A percentile compares a stretch with the other conserved stretches of the same genome.
These are phyloP conservation scores for Xyliphius kryptos DNA, from an alignment of 2,113 vertebrate species.

Conservation along the genomic window DNA sequence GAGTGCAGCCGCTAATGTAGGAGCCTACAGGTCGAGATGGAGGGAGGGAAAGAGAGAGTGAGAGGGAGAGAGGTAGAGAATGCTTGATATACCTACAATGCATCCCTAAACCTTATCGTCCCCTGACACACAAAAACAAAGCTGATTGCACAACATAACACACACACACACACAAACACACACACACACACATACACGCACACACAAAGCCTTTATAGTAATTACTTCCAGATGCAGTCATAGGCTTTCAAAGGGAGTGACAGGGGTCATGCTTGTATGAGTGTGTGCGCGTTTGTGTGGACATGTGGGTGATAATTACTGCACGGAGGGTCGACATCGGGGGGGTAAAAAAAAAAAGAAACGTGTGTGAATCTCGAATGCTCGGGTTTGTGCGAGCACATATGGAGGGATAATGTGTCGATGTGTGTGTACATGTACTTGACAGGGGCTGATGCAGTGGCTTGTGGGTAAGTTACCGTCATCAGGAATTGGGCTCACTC, in stretches of 20 bases:
- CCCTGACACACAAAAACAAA: conserved; percentile 32
- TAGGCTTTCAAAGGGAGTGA: conserved; percentile 32
- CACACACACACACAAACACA: conserved; percentile 18
- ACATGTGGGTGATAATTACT: conserved; percentile 36
- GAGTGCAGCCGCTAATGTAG: conserved; percentile 32
- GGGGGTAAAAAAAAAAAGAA: too few species aligned
- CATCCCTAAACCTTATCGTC: conserved; percentile 23
- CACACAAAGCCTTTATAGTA: conserved; percentile 29
- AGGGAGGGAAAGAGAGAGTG: background rate
- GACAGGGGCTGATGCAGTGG: too few species aligned
- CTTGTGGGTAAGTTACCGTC: too few species aligned
- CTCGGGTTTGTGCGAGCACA: conserved; percentile 14
- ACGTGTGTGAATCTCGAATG: conserved; percentile 7
- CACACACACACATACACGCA: conserved; percentile 3
- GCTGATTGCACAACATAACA: conserved; percentile 24
- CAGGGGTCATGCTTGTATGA: conserved; percentile 28
- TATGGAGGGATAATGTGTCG: too few species aligned
- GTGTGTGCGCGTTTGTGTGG: conserved; percentile 27
- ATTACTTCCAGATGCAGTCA: conserved; percentile 39
- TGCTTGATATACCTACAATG: conserved; percentile 22
- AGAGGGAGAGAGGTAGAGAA: conserved; percentile 3
- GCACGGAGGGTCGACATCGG: conserved; percentile 13
- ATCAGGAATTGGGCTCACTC: too few species aligned
- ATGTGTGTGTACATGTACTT: too few species aligned
- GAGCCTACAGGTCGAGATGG: conserved; percentile 24